Conservation (phyloP, 2,113 vertebrate species). For the Notothenia rossii region DNA sequence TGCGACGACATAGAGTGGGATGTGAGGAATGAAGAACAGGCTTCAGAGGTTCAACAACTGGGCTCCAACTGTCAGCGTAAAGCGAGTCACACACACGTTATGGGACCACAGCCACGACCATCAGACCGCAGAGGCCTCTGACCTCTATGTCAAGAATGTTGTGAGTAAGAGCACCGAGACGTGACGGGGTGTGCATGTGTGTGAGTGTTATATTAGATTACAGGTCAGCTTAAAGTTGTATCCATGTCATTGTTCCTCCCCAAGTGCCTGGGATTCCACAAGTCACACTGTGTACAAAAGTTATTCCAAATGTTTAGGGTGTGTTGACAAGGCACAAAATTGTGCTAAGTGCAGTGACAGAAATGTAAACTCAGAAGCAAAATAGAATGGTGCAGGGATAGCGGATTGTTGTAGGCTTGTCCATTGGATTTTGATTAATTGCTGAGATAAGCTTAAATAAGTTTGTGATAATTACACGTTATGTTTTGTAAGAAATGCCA, state of each 20-base stretch:
- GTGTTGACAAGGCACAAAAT: conserved; percentile 24
- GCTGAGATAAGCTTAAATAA: too few relatives aligned
- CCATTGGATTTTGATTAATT: too few relatives aligned
- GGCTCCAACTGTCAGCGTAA: conserved; percentile 44
- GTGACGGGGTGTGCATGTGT: conserved; percentile 42
- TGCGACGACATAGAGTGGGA: neutral
- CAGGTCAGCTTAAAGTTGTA: conserved; percentile 51
- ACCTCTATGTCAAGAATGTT: conserved; percentile 70
- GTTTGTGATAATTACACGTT: too few relatives aligned
- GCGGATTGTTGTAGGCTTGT: too few relatives aligned
- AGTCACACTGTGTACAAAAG: conserved; percentile 18
- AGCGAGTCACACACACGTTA: conserved; percentile 8
- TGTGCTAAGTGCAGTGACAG: neutral
- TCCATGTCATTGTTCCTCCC: conserved; percentile 58
- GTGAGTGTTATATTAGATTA: conserved; percentile 73
- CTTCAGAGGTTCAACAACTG: conserved; percentile 53
- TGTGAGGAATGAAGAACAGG: conserved; percentile 26
- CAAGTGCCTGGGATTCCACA: conserved; percentile 62
- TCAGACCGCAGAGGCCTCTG: conserved; percentile 37
- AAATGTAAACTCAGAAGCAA: neutral
- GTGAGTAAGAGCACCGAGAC: conserved; percentile 59
- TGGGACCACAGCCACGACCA: conserved; percentile 28
- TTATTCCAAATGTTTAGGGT: conserved; percentile 12
- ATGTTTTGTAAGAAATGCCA: too few relatives aligned
- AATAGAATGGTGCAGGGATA: neutral